These are phyloP conservation scores for Rynchops niger DNA, from an alignment of 2,113 vertebrate genomes.

Conservation along the genomic window DNA sequence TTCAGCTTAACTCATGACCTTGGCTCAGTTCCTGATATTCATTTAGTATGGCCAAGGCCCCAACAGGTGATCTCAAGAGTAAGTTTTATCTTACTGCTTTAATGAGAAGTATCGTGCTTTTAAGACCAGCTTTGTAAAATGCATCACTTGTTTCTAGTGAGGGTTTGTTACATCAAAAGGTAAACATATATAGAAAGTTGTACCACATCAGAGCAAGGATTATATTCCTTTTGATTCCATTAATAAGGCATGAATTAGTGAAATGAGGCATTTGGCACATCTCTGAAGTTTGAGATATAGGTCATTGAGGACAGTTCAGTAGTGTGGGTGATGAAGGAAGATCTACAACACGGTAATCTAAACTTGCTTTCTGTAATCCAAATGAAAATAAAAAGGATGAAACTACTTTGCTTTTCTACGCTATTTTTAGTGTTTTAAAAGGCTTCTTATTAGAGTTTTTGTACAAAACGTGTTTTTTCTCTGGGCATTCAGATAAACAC, in stretches of 20 bases:
- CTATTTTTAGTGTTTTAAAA: background rate
- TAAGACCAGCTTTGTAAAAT: background rate
- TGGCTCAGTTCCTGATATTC: too few relatives aligned
- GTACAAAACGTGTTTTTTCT: background rate
- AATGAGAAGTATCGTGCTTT: background rate
- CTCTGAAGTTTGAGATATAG: background rate
- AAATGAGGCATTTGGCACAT: background rate
- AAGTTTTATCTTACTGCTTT: background rate
- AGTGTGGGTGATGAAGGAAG: background rate
- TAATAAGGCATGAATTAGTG: background rate
- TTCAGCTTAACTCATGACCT: too few relatives aligned
- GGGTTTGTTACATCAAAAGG: background rate
- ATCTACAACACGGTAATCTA: background rate
- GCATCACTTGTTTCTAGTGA: background rate
- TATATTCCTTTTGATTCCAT: background rate
- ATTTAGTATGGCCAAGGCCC: too few relatives aligned
- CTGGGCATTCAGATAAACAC: background rate
- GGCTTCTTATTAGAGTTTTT: background rate
- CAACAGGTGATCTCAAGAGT: background rate
- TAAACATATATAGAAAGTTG: background rate
- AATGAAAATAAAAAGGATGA: background rate
- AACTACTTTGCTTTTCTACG: background rate
- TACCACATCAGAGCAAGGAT: background rate
- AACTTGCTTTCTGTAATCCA: background rate
- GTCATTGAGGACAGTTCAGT: background rate